Base-by-base conservation (phyloP, 2,888 invertebrate genomes). In the Hololepta plana region DNA sequence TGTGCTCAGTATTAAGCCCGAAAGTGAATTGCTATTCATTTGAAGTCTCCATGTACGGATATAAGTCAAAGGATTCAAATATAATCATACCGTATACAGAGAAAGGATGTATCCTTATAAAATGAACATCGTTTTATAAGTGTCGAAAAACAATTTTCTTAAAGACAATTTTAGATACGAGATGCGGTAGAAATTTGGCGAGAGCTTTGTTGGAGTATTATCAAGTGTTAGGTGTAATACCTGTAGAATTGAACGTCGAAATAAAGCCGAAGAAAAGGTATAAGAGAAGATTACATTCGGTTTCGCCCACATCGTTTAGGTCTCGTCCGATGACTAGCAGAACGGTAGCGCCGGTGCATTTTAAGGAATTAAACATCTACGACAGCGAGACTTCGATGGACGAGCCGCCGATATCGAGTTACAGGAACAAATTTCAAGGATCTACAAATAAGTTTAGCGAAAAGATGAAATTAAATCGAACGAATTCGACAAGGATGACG, bases 1-100 rank as follows among this genome's bases (percentile, higher is more conserved):
- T 85, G 27, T 79, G 82, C 40, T 68, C 72, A 16, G 54, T 66
- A 23, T 54, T 85, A 35, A 81, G 76, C 39, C 75, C 79, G 37
- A 69, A 69, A 29, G 74, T 80, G 9, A 82, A 91, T 53, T 80
- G 84, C 29, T 95, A 93, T 56, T 80, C 87, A 0, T 55, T 91
- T 40, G 75, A 90, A 47, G 84, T 87, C 1, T 93, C 93, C 6
- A 72, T 90, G 60, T 82, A 77, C 41, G 91, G 91, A n/a, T 81
- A 87, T 43, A 68, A 68, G 43, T 55, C 75, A 9, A 69, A 71
- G 26, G 67, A 71, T 23, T 64, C 69, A 3, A 65, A 77, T 27
- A 71, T 70, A 2, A 62, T 76, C 30, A 63, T 84, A 29, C 77
- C 85, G 15, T 95, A 93, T 49, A 91, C 82, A 19, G 91, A 93